Conservation (phyloP, 2,888 invertebrate species). For the Drosophila austrosaltans region DNA sequence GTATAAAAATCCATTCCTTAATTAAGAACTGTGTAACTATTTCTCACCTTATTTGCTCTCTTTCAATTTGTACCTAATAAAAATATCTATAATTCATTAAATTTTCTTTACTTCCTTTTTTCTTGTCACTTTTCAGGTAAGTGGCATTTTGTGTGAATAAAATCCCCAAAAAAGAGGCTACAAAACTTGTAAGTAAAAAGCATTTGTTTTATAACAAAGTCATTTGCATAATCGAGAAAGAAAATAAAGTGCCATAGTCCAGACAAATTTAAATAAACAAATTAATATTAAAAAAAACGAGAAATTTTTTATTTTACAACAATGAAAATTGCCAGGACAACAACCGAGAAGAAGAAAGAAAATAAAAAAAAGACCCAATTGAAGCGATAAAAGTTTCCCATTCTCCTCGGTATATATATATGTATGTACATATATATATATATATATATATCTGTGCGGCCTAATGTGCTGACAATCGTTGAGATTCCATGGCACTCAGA, state of each 20-base stretch:
- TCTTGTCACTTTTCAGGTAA: slow-evolving; percentile 59
- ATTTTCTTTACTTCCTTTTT: neutral
- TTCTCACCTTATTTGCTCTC: neutral
- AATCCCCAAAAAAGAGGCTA: slow-evolving; percentile 22
- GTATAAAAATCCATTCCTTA: too few species aligned
- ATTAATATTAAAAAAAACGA: slow-evolving; percentile 51
- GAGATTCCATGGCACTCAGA: slow-evolving; percentile 49
- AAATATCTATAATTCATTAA: neutral
- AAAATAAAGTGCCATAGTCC: slow-evolving; percentile 19
- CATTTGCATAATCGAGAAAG: slow-evolving; percentile 55
- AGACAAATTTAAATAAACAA: slow-evolving; percentile 64
- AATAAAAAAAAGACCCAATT: slow-evolving; percentile 32
- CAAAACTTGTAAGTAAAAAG: slow-evolving; percentile 34
- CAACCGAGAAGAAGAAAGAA: slow-evolving; percentile 29
- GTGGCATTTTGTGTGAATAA: slow-evolving; percentile 44
- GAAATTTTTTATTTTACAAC: slow-evolving; percentile 43
- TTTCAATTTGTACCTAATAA: neutral
- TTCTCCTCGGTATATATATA: neutral
- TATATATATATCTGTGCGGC: slow-evolving; percentile 26
- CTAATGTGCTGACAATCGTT: slow-evolving; percentile 73
- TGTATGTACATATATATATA: neutral
- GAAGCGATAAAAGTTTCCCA: slow-evolving; percentile 47
- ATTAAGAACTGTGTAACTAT: neutral
- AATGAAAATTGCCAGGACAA: slow-evolving; percentile 64
- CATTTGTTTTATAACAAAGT: slow-evolving; percentile 26